Base-by-base conservation (phyloP, 2,888 invertebrate species). In the Apamea anceps region DNA sequence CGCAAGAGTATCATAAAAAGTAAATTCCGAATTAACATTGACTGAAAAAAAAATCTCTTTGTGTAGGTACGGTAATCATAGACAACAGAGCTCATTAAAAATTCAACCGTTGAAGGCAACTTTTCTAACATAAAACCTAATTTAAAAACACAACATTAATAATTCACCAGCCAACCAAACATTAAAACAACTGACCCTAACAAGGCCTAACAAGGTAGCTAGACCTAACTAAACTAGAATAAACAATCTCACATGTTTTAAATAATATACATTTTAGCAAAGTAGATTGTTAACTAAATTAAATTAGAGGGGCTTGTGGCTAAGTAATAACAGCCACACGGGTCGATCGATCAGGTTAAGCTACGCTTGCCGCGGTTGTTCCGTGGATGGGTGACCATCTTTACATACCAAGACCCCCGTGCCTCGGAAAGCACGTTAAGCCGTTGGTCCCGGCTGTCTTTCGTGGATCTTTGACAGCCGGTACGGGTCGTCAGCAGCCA, bases 221-320 rank as follows among this genome's bases (percentile, higher is more conserved):
- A 54, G 25, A 25, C 2, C 21, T 21, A 54, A 21, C 8, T 25
- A 25, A 65, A n/a, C 4, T 54, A 51, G 32, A 71, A 66, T 21
- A 65, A 65, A 72, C n/a, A 77, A 86, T 85, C 88, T 82, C 81
- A 88, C 62, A n/a, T 13, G 18, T 82, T 84, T 82, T 21, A 45
- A 63, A 32, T 65, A 67, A 75, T 72, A 62, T 87, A 86, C 77
- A 82, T 86, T 89, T 88, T 89, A 87, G 86, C 82, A 77, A 85
- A 77, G 82, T 88, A 88, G 73, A 77, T 84, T 78, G 81, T 84
- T 84, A 81, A 71, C 70, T 87, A 84, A 81, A 87, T 88, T 42
- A 42, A 42, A 42, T 42, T 42, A 42, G 42, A 42, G 42, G 42
- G 42, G 45, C n/a, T 51, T 2, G 5, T 25, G 28, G 51, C 13